Conservation (phyloP, 2,797 vertebrate species). For the Danionella dracula region DNA sequence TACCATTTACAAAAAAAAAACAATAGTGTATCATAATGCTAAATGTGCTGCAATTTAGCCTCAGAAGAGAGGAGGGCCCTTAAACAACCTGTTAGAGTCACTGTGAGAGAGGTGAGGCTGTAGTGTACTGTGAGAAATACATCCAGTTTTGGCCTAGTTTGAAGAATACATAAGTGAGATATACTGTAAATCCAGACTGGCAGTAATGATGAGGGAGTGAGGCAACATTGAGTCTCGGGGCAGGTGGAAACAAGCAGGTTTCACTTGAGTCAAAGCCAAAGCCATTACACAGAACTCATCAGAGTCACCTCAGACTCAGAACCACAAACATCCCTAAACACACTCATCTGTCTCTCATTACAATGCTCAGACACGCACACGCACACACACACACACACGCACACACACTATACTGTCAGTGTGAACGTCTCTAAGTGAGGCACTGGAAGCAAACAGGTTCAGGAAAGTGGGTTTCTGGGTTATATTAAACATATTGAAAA, state of each 20-base stretch:
- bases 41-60: too few relatives aligned
- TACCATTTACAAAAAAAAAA: too few relatives aligned
- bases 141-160: too few relatives aligned
- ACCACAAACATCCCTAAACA: constrained; percentile 15
- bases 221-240: constrained; percentile 39
- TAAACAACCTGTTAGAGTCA: too few relatives aligned
- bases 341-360: constrained; percentile 26
- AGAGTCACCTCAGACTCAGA: constrained; percentile 30
- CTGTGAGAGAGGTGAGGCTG: too few relatives aligned
- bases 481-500: too few relatives aligned
- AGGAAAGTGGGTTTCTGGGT: too few relatives aligned
- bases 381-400: constrained; percentile 3
- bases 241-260: constrained; percentile 72
- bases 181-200: background rate
- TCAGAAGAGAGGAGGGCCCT: too few relatives aligned
- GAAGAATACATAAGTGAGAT: too few relatives aligned
- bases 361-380: constrained; percentile 7
- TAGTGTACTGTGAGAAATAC: too few relatives aligned
- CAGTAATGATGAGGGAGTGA: background rate
- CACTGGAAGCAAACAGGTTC: constrained; percentile 22
- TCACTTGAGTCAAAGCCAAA: constrained; percentile 73
- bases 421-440: constrained; percentile 27
- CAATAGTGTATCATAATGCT: too few relatives aligned
- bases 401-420: constrained; percentile 12
- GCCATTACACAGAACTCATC: constrained; percentile 44